Percentiles rank a stretch among this genome's conserved stretches.
These are phyloP conservation scores for Hirtodrosophila duncani DNA, from an alignment of 2,888 invertebrate species.

Conservation along the genomic window DNA sequence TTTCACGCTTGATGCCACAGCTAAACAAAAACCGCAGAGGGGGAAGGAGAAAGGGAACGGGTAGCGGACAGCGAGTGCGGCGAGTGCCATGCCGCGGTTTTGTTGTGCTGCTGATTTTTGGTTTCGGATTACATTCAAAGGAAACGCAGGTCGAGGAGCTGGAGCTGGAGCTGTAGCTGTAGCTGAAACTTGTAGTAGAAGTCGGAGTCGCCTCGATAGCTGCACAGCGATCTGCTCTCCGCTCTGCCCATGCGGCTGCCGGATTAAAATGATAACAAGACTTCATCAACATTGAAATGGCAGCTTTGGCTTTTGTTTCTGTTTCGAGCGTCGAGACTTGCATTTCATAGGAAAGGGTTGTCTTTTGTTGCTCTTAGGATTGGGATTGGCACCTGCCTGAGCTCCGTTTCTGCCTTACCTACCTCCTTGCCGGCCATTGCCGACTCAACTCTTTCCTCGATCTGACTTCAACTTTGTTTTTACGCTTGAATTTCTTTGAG, in stretches of 20 bases:
- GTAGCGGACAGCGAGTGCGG: constrained; percentile 9
- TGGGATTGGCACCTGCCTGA: constrained; percentile 12
- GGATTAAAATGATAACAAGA: constrained; percentile 73
- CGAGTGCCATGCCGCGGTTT: constrained; percentile 34
- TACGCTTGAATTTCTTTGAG: constrained; percentile 39
- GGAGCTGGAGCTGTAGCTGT: too few species aligned
- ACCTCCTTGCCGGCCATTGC: background rate
- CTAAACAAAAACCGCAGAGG: constrained; percentile 2
- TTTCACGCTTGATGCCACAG: constrained; percentile 71
- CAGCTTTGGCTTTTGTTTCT: constrained; percentile 15
- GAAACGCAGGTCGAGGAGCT: too few species aligned
- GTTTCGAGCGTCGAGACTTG: too few species aligned
- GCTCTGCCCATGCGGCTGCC: constrained; percentile 13
- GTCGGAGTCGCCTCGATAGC: background rate
- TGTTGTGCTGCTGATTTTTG: constrained; percentile 43
- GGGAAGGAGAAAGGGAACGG: background rate
- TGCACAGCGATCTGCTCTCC: background rate
- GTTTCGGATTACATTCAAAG: constrained; percentile 75
- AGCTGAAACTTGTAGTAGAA: too few species aligned
- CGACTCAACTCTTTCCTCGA: background rate
- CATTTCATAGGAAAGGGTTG: background rate
- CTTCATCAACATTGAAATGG: constrained; percentile 22
- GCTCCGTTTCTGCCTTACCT: background rate
- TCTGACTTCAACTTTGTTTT: constrained; percentile 35
- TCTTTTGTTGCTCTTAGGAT: background rate